These are phyloP conservation scores for Cyclina sinensis DNA, from an alignment of 1,140 invertebrate genomes.

Conservation along the genomic window DNA sequence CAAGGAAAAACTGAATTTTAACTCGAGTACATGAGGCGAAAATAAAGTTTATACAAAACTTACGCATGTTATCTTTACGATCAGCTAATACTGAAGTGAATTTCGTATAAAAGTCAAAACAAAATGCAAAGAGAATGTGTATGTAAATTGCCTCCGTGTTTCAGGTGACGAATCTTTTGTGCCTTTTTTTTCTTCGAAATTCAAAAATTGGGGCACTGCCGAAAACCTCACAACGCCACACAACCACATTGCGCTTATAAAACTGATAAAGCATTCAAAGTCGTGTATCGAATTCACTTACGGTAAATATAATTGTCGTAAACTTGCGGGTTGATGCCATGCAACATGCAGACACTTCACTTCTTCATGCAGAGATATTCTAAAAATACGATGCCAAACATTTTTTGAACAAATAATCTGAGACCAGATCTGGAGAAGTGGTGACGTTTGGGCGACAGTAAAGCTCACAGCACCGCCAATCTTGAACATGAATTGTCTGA, in stretches of 20 bases:
- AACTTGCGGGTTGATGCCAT: not conserved
- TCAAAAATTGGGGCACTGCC: not conserved
- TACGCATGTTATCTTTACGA: not conserved
- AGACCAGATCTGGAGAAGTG: not conserved
- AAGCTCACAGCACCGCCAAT: not conserved
- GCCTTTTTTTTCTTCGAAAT: not conserved
- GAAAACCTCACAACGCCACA: not conserved
- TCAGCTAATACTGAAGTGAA: not conserved
- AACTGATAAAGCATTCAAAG: slow-evolving; percentile 17
- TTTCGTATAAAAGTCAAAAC: slow-evolving; percentile 24
- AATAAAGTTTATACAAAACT: not conserved
- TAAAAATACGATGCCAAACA: slow-evolving; percentile 41
- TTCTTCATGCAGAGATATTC: slow-evolving; percentile 12
- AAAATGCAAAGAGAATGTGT: slow-evolving; percentile 12
- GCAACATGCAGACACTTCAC: not conserved
- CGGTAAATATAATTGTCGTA: slow-evolving; percentile 34
- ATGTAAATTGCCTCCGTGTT: slow-evolving; percentile 19
- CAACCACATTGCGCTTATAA: not conserved
- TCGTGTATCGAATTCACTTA: slow-evolving; percentile 13
- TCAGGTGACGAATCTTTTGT: not conserved
- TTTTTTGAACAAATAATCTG: not conserved
- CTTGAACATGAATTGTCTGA: not conserved
- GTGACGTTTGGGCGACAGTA: slow-evolving; percentile 36
- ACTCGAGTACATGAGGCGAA: not conserved
- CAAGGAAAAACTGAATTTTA: not conserved